A percentile compares a stretch with the other conserved stretches of the same genome.
These are phyloP conservation scores for Acanthosepion lycidas DNA, from an alignment of 2,888 invertebrate species.

Conservation along the genomic window DNA sequence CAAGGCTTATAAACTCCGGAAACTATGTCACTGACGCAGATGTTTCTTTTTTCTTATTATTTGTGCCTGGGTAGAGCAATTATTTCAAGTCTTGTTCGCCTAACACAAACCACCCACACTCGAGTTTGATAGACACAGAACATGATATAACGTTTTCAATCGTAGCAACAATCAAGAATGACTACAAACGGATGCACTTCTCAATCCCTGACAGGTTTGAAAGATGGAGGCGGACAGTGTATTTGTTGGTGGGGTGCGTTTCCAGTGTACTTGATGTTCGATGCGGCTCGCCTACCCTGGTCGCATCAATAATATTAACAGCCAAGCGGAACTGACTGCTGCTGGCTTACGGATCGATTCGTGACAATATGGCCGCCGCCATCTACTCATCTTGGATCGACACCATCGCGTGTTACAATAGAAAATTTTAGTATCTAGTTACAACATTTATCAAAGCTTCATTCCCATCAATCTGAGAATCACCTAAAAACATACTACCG, in stretches of 20 bases:
- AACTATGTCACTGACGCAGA: not conserved
- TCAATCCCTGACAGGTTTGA: not conserved
- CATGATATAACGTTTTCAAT: constrained; percentile 12
- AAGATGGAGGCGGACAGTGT: not conserved
- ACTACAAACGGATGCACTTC: not conserved
- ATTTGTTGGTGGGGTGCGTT: not conserved
- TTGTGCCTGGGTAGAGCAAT: not conserved
- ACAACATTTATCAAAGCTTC: not conserved
- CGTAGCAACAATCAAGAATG: not conserved
- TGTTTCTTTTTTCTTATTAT: not conserved
- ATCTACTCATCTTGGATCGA: not conserved
- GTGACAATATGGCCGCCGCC: not conserved
- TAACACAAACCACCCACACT: not conserved
- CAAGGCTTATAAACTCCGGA: not conserved
- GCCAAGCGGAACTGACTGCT: constrained; percentile 21
- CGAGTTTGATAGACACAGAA: not conserved
- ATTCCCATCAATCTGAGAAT: not conserved
- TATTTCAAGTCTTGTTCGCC: not conserved
- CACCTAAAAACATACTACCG: not conserved
- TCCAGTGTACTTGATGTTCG: not conserved
- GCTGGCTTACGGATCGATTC: not conserved
- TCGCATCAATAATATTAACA: not conserved
- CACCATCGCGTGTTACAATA: not conserved
- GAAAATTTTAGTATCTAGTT: not conserved
- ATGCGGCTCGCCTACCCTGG: not conserved